A percentile compares a stretch with the other conserved stretches of the same genome.
Conservation (phyloP, 2,113 vertebrate genomes). For the Laticauda colubrina region DNA sequence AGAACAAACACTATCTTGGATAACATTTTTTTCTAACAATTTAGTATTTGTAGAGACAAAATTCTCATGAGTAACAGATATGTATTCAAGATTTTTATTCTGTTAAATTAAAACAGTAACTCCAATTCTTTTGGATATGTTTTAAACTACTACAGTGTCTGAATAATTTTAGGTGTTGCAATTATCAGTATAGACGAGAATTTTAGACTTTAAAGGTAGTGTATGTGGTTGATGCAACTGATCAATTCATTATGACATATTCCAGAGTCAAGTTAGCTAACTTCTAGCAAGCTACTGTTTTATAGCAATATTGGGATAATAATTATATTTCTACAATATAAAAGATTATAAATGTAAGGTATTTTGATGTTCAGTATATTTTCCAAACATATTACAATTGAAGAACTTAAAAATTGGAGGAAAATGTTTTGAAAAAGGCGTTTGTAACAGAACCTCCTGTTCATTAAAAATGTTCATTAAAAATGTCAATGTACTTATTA, state of each 20-base stretch:
- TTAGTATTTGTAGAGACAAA: neutral
- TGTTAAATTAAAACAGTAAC: neutral
- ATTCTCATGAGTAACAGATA: neutral
- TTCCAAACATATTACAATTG: constrained; percentile 4
- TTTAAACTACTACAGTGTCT: neutral
- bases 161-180: neutral
- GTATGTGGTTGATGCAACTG: neutral
- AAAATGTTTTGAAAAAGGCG: neutral
- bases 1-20: neutral
- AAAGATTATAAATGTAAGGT: neutral
- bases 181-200: neutral
- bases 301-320: constrained; percentile 16
- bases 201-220: neutral
- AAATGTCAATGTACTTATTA: constrained; percentile 9
- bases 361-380: neutral
- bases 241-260: neutral
- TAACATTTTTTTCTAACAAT: neutral
- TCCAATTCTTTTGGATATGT: neutral
- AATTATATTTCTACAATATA: constrained; percentile 8
- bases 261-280: neutral
- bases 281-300: neutral
- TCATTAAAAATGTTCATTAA: neutral
- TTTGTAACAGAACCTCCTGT: neutral
- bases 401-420: neutral
- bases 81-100: neutral